Conservation (phyloP, 1,140 invertebrate species). For the Megalopta genalis region DNA sequence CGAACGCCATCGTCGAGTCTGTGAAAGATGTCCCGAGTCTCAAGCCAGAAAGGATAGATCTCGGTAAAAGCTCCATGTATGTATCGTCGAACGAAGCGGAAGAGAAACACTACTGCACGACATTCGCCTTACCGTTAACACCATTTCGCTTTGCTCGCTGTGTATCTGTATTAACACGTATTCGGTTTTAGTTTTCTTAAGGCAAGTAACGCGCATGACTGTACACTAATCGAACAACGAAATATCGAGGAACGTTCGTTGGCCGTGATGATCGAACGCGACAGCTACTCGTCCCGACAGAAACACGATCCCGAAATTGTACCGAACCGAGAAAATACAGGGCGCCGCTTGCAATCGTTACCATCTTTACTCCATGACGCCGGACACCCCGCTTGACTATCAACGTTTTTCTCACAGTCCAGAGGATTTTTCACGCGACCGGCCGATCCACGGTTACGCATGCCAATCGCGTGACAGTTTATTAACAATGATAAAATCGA, state of each 20-base stretch:
- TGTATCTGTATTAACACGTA: constrained; percentile 59
- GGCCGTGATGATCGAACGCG: background rate
- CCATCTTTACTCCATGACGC: constrained; percentile 61
- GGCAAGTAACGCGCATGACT: constrained; percentile 30
- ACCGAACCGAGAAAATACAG: background rate
- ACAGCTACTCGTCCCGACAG: constrained; percentile 8
- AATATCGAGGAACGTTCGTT: constrained; percentile 16
- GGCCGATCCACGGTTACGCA: constrained; percentile 30
- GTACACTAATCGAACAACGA: constrained; percentile 40
- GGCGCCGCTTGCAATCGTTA: constrained; percentile 61
- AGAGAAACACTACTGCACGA: constrained; percentile 50
- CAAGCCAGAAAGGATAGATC: background rate
- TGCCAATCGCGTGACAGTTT: constrained; percentile 37
- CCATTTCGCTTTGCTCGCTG: constrained; percentile 65
- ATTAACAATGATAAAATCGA: constrained; percentile 62
- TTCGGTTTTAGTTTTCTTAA: constrained; percentile 36
- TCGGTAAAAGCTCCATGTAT: background rate
- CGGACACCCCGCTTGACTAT: constrained; percentile 53
- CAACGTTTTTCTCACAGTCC: constrained; percentile 49
- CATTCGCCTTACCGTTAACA: constrained; percentile 66
- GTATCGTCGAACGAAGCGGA: constrained; percentile 17
- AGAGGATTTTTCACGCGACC: constrained; percentile 6
- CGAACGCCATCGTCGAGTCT: too few species aligned
- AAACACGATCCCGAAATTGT: constrained; percentile 1
- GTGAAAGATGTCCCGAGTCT: background rate